Conservation (phyloP, 64 coral and sea anemone species). For the Pocillopora verrucosa region DNA sequence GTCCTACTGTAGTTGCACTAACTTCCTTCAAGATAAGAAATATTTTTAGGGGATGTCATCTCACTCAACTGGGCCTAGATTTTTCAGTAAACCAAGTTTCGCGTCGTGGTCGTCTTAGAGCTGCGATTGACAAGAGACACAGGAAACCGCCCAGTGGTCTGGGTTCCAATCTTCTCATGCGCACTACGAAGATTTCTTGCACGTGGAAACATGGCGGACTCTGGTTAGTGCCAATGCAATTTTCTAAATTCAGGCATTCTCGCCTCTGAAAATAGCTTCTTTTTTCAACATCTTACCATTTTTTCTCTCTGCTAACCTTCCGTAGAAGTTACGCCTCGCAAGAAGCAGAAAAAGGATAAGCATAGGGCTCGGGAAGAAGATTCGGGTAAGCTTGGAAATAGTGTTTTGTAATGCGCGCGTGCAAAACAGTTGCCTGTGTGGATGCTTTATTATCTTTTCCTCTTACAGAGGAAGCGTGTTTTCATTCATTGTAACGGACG, state of each 20-base stretch:
- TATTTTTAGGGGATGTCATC: too few relatives aligned
- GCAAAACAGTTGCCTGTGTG: neutral
- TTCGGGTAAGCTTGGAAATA: conserved; percentile 25
- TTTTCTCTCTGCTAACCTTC: neutral
- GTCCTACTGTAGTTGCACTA: too few relatives aligned
- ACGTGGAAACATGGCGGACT: conserved; percentile 93
- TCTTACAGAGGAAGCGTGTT: neutral
- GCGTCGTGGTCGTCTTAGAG: too few relatives aligned
- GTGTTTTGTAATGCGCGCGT: neutral
- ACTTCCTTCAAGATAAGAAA: too few relatives aligned
- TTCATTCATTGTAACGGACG: conserved; percentile 48
- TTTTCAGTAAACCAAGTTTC: too few relatives aligned
- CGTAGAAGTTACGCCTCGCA: conserved; percentile 44
- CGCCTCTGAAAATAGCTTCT: neutral
- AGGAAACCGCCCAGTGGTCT: neutral
- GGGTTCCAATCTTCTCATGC: conserved; percentile 27
- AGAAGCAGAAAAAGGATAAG: conserved; percentile 85
- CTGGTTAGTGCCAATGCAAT: conserved; percentile 42
- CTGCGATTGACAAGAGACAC: neutral
- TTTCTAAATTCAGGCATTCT: neutral
- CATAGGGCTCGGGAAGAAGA: conserved; percentile 42
- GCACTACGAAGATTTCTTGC: conserved; percentile 18
- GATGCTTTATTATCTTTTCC: neutral
- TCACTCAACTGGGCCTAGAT: too few relatives aligned
- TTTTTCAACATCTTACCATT: neutral